Base-by-base conservation (phyloP, 2,888 invertebrate genomes). In the Cybosia mesomella region DNA sequence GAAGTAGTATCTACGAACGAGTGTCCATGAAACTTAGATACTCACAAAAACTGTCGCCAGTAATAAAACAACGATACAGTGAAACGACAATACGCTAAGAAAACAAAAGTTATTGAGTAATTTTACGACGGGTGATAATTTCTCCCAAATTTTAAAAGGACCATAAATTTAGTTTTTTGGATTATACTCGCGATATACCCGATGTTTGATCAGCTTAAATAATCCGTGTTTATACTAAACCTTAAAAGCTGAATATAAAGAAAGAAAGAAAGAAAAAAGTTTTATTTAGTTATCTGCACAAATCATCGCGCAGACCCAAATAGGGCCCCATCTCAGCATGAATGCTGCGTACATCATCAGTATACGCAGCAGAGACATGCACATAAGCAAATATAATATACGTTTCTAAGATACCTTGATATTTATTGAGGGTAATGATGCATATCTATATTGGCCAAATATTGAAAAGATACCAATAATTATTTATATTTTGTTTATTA, bases 81-180 rank as follows among this genome's bases (percentile, higher is more conserved):
- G 79, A 79, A 83, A 84, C 82, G 79, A 81, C 83, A 83, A 83
- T 75, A 85, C 76, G 82, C 79, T 85, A 79, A 72, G 81, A 86
- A 88, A 87, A 92, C 89, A 91, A 92, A 86, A 86, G 85, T 83
- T 84, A 80, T 85, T 85, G 84, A 85, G 81, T 82, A 77, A 81
- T 81, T 91, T 91, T 91, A 91, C 82, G 88, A 86, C 67, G 77
- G 84, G 84, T 77, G 83, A 86, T 89, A 87, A 87, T 88, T 87
- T 86, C 80, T 83, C 80, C 80, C 70, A 74, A 83, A 84, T 78
- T 73, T 49, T 72, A 65, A 71, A 76, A 70, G 64, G 53, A 15
- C 54, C 58, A 54, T 63, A 53, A 66, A 55, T 39, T 57, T 24
- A 28, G 54, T 63, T 49, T 43, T 24, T 18, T 61, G 60, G 64